Base-by-base conservation (phyloP, 2,113 vertebrate species). In the Struthio camelus region DNA sequence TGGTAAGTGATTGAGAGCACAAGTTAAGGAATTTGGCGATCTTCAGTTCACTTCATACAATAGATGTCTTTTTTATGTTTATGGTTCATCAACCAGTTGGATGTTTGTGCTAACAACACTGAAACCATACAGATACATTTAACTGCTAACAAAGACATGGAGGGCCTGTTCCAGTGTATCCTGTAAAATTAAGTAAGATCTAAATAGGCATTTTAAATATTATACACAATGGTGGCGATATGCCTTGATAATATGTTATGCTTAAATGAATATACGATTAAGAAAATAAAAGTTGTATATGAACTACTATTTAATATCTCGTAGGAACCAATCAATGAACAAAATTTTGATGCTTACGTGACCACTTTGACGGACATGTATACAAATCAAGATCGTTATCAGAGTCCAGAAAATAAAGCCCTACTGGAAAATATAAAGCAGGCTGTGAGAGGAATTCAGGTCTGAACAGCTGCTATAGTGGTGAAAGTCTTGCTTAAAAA, bases 371-470 rank as follows among this genome's bases (percentile, higher is more conserved):
- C 99, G 97, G 99, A 99, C 97, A 99, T 99, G 98, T 99, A 99
- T 98, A 98, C 99, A 94, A 99, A 99, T 98, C 99, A 99, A 98
- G 99, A 99, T 91, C 99, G 99, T 98, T 99, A 99, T 98, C 99
- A 99, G 99, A 99, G 99, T 97, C 99, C 99, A 67, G 99, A 99
- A 98, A 99, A 99, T 99, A 99, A 99, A 98, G 99, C 98, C 96
- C 98, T 99, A 97, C 98, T 99, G 98, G 99, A 99, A 98, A 99
- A 99, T 98, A 99, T 99, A 98, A 99, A 99, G 98, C 99, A 99
- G 98, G 99, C 99, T 95, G 99, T 99, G 95, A 99, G 99, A 99
- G 99, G 99, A 97, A 99, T 99, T 98, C 99, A 99, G 98, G 99
- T 99, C 97, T 99, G 99, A 98, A 98, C 97, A 97, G 97, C 97